Evolutionary conservation across 2,113 vertebrate species (phyloP).

Genomic region (Esox niger): DNA sequence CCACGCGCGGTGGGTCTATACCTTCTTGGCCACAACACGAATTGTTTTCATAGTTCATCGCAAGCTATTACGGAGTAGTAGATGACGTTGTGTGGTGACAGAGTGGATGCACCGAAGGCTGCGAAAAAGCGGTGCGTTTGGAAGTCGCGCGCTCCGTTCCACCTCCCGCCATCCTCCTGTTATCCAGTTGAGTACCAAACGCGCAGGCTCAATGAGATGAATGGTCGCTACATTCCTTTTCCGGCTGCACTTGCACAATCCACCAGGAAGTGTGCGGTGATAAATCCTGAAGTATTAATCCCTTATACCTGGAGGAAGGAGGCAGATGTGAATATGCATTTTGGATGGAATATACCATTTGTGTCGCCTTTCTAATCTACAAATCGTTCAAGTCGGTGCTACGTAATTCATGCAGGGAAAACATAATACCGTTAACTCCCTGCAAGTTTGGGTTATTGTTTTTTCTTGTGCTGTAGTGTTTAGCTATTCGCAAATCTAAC

Average conservation of each 20-base stretch:
- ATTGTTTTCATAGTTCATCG: too few relatives aligned
- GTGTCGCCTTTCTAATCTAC: conserved; percentile 37
- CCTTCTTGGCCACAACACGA: too few relatives aligned
- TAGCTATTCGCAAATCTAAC: conserved; percentile 58
- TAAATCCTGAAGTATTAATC: conserved; percentile 67
- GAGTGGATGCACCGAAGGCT: neutral
- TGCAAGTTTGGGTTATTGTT: conserved; percentile 58
- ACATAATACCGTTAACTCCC: conserved; percentile 47
- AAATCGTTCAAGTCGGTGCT: conserved; percentile 22
- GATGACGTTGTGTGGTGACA: neutral
- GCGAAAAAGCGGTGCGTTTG: conserved; percentile 8
- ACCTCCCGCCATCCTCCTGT: neutral
- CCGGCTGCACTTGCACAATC: conserved; percentile 68
- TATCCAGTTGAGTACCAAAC: conserved; percentile 27
- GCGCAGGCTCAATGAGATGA: conserved; percentile 69
- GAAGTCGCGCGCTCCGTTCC: conserved; percentile 36
- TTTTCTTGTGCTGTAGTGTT: conserved; percentile 58
- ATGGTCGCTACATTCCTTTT: conserved; percentile 63
- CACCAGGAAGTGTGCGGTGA: conserved; percentile 74
- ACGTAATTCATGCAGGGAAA: conserved; percentile 52
- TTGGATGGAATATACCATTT: conserved; percentile 37
- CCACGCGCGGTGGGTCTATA: too few relatives aligned
- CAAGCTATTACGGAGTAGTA: neutral
- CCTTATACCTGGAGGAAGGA: conserved; percentile 51
- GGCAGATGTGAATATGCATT: conserved; percentile 45